Percentiles rank a stretch among this genome's conserved stretches.
phyloP scores from a whole-genome alignment of 1,140 invertebrate genomes.

The Carposina sasakii region DNA sequence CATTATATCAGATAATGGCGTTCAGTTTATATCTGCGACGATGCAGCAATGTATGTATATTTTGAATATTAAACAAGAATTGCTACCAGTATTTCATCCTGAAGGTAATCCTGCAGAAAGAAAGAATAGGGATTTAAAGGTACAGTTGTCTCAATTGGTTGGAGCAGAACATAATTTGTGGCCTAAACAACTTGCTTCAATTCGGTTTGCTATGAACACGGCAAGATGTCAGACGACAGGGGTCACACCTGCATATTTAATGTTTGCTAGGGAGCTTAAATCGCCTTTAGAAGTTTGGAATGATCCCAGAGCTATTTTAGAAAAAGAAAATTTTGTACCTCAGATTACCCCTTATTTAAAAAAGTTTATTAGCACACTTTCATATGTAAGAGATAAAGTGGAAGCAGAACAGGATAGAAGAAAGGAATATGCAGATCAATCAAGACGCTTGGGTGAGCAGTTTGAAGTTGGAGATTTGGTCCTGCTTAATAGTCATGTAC shows the following conservation, averaged over 20 bases:
- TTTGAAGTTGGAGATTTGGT: background rate
- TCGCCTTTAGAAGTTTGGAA: too few relatives aligned
- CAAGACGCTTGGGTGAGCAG: background rate
- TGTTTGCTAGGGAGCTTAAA: constrained; percentile 36
- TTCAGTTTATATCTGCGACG: constrained; percentile 24
- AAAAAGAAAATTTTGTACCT: constrained; percentile 32
- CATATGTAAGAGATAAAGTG: background rate
- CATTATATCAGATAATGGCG: constrained; percentile 33
- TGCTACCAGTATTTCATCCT: constrained; percentile 21
- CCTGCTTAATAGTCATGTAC: background rate
- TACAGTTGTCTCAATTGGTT: constrained; percentile 16
- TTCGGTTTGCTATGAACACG: constrained; percentile 30
- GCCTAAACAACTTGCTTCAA: constrained; percentile 16
- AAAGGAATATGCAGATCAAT: background rate
- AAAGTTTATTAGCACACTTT: background rate
- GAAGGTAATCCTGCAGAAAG: constrained; percentile 24
- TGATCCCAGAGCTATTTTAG: constrained; percentile 29
- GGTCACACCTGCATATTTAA: constrained; percentile 45
- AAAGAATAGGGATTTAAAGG: constrained; percentile 30
- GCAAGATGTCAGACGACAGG: constrained; percentile 31
- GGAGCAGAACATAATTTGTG: constrained; percentile 14
- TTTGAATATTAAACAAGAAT: constrained; percentile 30
- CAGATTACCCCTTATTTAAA: constrained; percentile 15
- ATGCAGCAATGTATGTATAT: constrained; percentile 36
- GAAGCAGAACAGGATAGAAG: background rate